Evolutionary conservation across 2,113 vertebrate species (phyloP), one percentile per base, ranked within the genome.

Genomic region (Actinemys pallida): DNA sequence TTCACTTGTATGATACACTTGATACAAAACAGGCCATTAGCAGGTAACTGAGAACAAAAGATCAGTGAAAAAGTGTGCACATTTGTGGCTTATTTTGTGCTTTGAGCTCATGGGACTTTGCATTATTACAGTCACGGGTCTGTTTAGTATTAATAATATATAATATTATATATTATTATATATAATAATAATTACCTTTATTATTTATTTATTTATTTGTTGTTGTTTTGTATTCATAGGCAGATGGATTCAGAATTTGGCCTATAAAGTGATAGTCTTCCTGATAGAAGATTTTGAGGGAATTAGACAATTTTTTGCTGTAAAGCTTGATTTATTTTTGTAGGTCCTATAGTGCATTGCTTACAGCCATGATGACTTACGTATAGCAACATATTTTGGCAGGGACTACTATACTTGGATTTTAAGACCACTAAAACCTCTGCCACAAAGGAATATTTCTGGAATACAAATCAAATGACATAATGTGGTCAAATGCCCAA

Each of bases 381-480:
- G 3, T 56, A 56, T 24, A 42, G 47, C n/a, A 65, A 6, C 0
- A 0, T 57, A 2, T 84, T 50, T 88, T 84, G 83, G 0, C 6
- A 57, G 25, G 82, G 17, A 29, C 8, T 59, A 49, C 42, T n/a
- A 1, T 9, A 6, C 72, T 27, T 16, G 49, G 65, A 42, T 85
- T 31, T 39, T 90, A 62, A 35, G 31, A 45, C 17, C 49, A 20
- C 49, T 89, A 83, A 90, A 85, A 35, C 11, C 53, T 53, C 53
- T 53, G 53, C 19, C 19, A 53, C 53, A 53, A 20, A 53, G 53
- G 19, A 53, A 20, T 53, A 53, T 53, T 53, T 20, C 53, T 53
- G 53, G 53, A 53, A 53, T 53, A 53, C 53, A 53, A 53, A 53
- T 53, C 53, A 53, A 53, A 53, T 53, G 53, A 53, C 53, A 53